Percentiles rank a stretch among this genome's conserved stretches.
Evolutionary conservation across 2,113 vertebrate species (phyloP).

Genomic region (Brienomyrus brachyistius): DNA sequence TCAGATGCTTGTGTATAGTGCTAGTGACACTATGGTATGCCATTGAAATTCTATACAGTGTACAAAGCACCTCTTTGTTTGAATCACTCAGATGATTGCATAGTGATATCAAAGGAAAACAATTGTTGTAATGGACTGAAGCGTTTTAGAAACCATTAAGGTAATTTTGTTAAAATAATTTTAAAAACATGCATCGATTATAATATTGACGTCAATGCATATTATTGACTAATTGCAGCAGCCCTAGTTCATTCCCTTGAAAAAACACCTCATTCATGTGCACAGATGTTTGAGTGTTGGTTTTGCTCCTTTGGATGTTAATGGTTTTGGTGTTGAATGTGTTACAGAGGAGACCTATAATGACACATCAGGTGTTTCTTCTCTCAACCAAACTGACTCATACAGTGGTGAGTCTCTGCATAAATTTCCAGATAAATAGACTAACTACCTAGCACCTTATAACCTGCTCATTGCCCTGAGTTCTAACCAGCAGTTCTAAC

Average conservation of each 20-base stretch:
- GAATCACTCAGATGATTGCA: no score
- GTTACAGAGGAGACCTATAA: conserved; percentile 87
- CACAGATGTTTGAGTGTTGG: not conserved
- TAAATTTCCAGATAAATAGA: not conserved
- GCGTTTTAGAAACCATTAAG: no score
- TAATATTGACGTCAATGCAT: no score
- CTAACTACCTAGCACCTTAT: conserved; percentile 36
- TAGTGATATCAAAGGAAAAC: no score
- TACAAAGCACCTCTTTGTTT: no score
- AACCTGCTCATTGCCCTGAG: conserved; percentile 53
- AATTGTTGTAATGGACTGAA: no score
- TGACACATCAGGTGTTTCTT: conserved; percentile 64
- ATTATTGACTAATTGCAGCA: no score
- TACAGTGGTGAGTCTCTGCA: conserved; percentile 80
- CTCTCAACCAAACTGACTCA: conserved; percentile 79
- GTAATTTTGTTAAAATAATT: no score
- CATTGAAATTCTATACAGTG: no score
- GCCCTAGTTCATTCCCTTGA: not conserved
- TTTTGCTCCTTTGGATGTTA: conserved; percentile 29
- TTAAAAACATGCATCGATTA: no score
- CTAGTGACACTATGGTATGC: no score
- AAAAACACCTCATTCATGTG: not conserved
- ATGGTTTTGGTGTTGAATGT: conserved; percentile 62
- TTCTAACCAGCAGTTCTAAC: conserved; percentile 26
- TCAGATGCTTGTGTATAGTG: no score